Evolutionary conservation across 2,113 vertebrate species (phyloP).

Genomic region (Alexandromys fortis): DNA sequence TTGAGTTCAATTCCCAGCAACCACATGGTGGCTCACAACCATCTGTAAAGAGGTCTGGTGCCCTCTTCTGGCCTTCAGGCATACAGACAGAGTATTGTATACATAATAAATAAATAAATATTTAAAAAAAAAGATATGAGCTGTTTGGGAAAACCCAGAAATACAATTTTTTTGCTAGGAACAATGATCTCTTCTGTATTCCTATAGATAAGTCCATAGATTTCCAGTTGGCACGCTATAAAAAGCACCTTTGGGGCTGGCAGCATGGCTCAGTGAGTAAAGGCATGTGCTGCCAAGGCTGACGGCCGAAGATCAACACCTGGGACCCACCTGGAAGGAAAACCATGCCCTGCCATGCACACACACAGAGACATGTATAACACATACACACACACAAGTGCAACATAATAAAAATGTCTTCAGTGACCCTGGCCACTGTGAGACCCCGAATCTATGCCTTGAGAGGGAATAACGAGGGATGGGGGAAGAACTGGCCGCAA

Average conservation of each 20-base stretch:
- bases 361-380: not conserved
- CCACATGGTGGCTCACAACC: too few species aligned
- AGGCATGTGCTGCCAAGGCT: not conserved
- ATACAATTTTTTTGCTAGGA: not conserved
- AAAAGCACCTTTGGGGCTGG: not conserved
- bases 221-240: not conserved
- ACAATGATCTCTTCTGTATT: not conserved
- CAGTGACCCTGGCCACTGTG: not conserved
- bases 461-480: not conserved
- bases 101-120: too few species aligned
- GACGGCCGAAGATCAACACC: too few species aligned
- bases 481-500: not conserved
- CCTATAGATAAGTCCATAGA: not conserved
- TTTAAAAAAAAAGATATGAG: not conserved
- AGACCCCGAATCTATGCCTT: not conserved
- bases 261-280: not conserved
- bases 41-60: too few species aligned
- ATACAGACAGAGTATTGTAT: too few species aligned
- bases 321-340: not conserved
- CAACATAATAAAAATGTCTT: not conserved
- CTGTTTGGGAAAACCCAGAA: constrained; percentile 16
- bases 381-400: not conserved
- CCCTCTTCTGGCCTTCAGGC: too few species aligned
- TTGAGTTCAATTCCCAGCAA: too few species aligned
- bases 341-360: not conserved